phyloP scores from a whole-genome alignment of 1,140 invertebrate species.

The Zaprionus capensis region DNA sequence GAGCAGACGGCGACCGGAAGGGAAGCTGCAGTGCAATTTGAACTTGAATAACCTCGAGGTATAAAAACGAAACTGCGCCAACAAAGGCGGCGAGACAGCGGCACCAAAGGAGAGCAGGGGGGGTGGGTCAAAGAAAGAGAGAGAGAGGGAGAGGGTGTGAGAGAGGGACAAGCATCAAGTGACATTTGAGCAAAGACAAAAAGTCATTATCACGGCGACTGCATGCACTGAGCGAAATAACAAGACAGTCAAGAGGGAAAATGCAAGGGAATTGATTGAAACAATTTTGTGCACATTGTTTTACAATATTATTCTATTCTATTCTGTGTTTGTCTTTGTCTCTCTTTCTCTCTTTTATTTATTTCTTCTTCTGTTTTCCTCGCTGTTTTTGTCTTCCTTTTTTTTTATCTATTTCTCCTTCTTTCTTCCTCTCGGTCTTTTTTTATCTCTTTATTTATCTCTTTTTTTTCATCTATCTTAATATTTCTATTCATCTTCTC shows the following conservation, averaged over 20 bases:
- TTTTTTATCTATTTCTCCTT: background rate
- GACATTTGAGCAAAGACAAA: slow-evolving; percentile 80
- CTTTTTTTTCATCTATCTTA: background rate
- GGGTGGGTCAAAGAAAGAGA: background rate
- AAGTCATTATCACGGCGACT: slow-evolving; percentile 81
- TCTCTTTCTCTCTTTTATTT: background rate
- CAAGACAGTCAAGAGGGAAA: background rate
- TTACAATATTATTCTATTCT: no score
- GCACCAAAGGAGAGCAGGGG: background rate
- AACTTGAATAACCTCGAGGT: slow-evolving; percentile 73
- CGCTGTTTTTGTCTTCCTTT: background rate
- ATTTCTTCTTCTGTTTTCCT: background rate
- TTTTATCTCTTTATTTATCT: background rate
- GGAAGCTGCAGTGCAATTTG: slow-evolving; percentile 38
- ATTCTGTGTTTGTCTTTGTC: background rate
- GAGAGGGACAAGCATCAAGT: slow-evolving; percentile 64
- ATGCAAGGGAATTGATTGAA: background rate
- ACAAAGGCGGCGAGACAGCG: slow-evolving; percentile 55
- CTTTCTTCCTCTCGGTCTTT: background rate
- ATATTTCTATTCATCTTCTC: no score
- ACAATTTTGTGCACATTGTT: rapidly evolving
- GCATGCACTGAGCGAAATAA: slow-evolving; percentile 10
- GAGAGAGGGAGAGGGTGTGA: background rate
- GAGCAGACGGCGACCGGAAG: background rate
- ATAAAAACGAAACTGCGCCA: slow-evolving; percentile 68